These are phyloP conservation scores for Troides aeacus DNA, from an alignment of 2,888 invertebrate species.

Conservation along the genomic window DNA sequence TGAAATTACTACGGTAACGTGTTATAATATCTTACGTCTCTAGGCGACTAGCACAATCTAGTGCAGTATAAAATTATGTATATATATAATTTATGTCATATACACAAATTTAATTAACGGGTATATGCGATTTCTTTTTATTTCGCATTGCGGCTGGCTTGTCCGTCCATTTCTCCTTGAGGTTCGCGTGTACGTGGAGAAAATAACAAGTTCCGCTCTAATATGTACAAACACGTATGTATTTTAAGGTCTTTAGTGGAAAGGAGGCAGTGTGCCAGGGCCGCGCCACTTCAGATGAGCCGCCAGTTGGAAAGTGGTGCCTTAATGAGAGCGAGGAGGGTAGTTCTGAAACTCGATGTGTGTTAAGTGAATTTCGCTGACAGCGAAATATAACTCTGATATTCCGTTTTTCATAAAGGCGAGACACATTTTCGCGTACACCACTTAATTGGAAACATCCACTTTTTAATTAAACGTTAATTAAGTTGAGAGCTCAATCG, in stretches of 20 bases:
- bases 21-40: too few species aligned
- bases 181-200: slow-evolving; percentile 6
- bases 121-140: not conserved
- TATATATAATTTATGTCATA: too few species aligned
- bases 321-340: slow-evolving; percentile 52
- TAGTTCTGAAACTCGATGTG: slow-evolving; percentile 30
- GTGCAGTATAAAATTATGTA: too few species aligned
- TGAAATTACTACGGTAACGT: too few species aligned
- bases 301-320: slow-evolving; percentile 39
- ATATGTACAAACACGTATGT: slow-evolving; percentile 19
- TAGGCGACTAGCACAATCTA: too few species aligned
- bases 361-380: slow-evolving; percentile 38
- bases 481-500: slow-evolving; percentile 2
- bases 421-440: not conserved
- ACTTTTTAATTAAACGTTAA: slow-evolving; percentile 9
- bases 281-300: slow-evolving; percentile 50
- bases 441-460: slow-evolving; percentile 4
- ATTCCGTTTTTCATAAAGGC: not conserved
- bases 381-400: slow-evolving; percentile 4
- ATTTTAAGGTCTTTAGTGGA: slow-evolving; percentile 34
- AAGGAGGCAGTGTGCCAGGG: slow-evolving; percentile 64
- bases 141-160: slow-evolving; percentile 1
- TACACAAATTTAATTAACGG: too few species aligned
- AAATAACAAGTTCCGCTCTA: slow-evolving; percentile 28
- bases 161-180: slow-evolving; percentile 2